Evolutionary conservation across 2,888 invertebrate genomes (phyloP).

Genomic region (Dryobota labecula): DNA sequence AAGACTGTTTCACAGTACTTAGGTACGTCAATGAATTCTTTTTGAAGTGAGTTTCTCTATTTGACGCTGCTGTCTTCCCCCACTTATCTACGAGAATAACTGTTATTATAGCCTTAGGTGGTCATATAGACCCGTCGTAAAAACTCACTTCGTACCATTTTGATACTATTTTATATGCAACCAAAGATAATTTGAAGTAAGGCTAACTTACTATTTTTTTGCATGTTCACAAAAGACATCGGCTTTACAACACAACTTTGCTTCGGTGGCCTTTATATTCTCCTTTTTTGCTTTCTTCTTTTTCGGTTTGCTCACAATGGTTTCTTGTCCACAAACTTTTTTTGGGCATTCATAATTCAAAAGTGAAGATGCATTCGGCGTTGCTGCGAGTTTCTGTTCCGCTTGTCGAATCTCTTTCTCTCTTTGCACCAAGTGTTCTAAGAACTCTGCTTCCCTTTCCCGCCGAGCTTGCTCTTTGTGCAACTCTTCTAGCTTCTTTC

Average conservation of each 20-base stretch:
- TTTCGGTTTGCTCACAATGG: neutral
- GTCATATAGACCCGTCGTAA: neutral
- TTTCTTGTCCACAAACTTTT: neutral
- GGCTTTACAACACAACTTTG: conserved; percentile 23
- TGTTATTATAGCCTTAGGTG: neutral
- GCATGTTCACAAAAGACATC: conserved; percentile 7
- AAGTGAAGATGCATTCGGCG: neutral
- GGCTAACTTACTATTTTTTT: conserved; percentile 39
- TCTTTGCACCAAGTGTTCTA: conserved; percentile 24
- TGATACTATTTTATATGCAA: neutral
- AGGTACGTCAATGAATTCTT: neutral
- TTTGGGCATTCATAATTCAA: neutral
- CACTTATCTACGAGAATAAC: neutral
- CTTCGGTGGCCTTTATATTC: conserved; percentile 26
- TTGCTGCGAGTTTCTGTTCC: conserved; percentile 21
- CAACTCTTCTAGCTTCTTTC: conserved; percentile 2
- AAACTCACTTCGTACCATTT: neutral
- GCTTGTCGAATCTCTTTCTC: conserved; percentile 23
- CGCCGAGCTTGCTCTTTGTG: conserved; percentile 27
- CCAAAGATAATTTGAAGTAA: neutral
- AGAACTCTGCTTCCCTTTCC: conserved; percentile 33
- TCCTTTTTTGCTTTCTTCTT: conserved; percentile 4
- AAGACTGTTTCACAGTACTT: neutral
- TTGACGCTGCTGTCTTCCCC: neutral
- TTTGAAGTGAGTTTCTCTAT: neutral